phyloP scores from a whole-genome alignment of 2,888 invertebrate species.

The Spicauda simplicius region DNA sequence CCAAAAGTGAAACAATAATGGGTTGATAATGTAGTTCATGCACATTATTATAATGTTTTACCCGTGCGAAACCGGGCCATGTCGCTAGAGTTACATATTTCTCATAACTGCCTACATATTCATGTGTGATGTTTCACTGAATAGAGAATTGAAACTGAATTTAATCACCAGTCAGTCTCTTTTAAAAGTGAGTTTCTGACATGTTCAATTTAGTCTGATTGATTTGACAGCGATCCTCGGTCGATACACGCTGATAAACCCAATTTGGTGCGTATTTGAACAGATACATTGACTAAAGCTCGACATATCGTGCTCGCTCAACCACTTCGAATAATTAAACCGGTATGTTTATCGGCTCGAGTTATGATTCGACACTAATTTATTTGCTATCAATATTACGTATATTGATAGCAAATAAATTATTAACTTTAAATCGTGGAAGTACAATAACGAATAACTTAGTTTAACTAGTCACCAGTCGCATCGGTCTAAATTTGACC shows the following conservation, averaged over 20 bases:
- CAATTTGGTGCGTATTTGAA: constrained; percentile 25
- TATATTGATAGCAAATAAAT: too few relatives aligned
- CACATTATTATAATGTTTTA: too few relatives aligned
- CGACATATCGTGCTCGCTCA: constrained; percentile 12
- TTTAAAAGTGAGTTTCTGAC: constrained; percentile 35
- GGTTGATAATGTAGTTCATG: too few relatives aligned
- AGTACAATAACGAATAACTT: too few relatives aligned
- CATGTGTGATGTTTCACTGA: constrained; percentile 12
- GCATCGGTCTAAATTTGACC: too few relatives aligned
- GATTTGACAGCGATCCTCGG: constrained; percentile 36
- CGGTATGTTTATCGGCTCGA: constrained; percentile 9
- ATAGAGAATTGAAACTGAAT: constrained; percentile 26
- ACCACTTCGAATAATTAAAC: constrained; percentile 25
- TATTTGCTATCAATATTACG: constrained; percentile 17
- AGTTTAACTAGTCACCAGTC: too few relatives aligned
- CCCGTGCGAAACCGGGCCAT: too few relatives aligned
- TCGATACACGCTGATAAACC: constrained; percentile 27
- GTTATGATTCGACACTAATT: constrained; percentile 9
- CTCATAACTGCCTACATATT: neutral
- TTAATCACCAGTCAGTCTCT: constrained; percentile 17
- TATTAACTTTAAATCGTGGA: too few relatives aligned
- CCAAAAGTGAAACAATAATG: too few relatives aligned
- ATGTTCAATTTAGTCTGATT: constrained; percentile 40
- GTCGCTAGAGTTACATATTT: neutral
- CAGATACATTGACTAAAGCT: constrained; percentile 22